Evolutionary conservation across 2,113 vertebrate species (phyloP).

Genomic region (Ptilonorhynchus violaceus): DNA sequence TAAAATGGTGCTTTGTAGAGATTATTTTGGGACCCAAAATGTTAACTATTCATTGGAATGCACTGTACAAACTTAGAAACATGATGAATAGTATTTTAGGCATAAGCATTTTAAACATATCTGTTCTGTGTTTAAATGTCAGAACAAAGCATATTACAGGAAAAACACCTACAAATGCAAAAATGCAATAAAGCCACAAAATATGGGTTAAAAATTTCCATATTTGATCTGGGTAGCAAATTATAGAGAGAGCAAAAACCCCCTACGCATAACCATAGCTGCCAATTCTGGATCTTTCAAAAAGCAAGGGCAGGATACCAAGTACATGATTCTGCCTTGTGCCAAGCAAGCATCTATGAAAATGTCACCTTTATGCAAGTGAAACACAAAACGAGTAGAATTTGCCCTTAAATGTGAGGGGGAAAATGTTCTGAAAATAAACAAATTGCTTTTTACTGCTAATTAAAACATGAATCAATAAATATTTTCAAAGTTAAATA

Average conservation of each 20-base stretch:
- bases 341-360: constrained; percentile 71
- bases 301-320: constrained; percentile 73
- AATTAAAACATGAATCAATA: constrained; percentile 75
- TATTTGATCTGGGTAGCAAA: constrained; percentile 68
- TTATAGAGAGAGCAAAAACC: constrained; percentile 60
- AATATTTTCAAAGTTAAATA: constrained; percentile 76
- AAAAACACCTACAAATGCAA: constrained; percentile 64
- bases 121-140: constrained; percentile 65
- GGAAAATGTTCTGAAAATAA: constrained; percentile 71
- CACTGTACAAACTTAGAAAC: constrained; percentile 49
- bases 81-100: constrained; percentile 51
- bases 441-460: constrained; percentile 73
- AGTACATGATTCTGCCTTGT: constrained; percentile 67
- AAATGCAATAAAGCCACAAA: constrained; percentile 56
- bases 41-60: constrained; percentile 54
- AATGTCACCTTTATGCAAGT: constrained; percentile 73
- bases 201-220: constrained; percentile 68
- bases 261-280: constrained; percentile 65
- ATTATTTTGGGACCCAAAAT: constrained; percentile 54
- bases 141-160: constrained; percentile 57
- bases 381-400: constrained; percentile 65
- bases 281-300: constrained; percentile 73
- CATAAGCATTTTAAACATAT: constrained; percentile 36
- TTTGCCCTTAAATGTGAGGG: constrained; percentile 69
- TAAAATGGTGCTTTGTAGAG: constrained; percentile 30